phyloP scores from a whole-genome alignment of 2,797 vertebrate genomes.

The Peromyscus aztecus region DNA sequence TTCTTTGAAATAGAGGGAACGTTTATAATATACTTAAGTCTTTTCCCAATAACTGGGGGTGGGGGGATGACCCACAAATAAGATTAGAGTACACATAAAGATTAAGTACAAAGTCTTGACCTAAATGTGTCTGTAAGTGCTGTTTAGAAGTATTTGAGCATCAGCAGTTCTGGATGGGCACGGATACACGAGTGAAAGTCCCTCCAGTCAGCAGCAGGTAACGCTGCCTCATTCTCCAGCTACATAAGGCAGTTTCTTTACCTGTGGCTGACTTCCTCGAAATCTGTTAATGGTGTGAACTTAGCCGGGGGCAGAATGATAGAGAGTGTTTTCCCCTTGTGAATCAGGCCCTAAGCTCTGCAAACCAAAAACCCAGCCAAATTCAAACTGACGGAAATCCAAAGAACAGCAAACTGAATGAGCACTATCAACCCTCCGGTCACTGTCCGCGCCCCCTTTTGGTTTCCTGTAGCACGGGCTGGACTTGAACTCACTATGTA shows the following conservation, averaged over 20 bases:
- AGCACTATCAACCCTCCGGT: neutral
- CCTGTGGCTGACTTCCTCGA: neutral
- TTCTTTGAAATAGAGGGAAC: neutral
- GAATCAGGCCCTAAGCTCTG: neutral
- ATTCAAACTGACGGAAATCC: neutral
- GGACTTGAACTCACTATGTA: neutral
- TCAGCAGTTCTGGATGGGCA: slow-evolving; percentile 15
- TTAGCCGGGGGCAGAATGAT: neutral
- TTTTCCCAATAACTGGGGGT: neutral
- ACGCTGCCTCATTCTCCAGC: neutral
- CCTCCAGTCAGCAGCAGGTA: neutral
- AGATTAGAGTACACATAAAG: neutral
- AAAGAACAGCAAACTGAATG: too few species aligned
- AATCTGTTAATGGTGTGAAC: slow-evolving; percentile 50
- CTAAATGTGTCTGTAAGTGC: slow-evolving; percentile 35
- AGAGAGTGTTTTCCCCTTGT: too few species aligned
- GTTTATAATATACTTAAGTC: neutral
- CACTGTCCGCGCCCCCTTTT: neutral
- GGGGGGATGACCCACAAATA: neutral
- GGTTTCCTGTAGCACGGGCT: neutral
- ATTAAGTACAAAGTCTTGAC: slow-evolving; percentile 57
- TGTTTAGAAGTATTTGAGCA: slow-evolving; percentile 14
- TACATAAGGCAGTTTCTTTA: slow-evolving; percentile 47
- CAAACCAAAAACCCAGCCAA: neutral
- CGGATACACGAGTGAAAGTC: neutral